phyloP scores from a whole-genome alignment of 2,797 vertebrate genomes.

The Pitangus sulphuratus region DNA sequence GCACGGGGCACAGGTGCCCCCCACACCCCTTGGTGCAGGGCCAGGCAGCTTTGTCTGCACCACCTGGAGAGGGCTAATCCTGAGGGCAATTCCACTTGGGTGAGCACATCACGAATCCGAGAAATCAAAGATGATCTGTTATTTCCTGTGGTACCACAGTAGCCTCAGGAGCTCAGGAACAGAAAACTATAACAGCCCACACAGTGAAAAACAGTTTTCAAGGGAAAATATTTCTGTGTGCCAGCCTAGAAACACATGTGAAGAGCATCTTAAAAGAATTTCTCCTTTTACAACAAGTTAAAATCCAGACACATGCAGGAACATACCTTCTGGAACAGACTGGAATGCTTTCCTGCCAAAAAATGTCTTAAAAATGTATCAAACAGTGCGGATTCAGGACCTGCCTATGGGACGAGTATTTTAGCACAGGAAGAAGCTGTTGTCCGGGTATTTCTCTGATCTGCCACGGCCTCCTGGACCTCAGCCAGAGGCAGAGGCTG shows the following conservation, averaged over 20 bases:
- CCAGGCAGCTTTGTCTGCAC: rapidly evolving
- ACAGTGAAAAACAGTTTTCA: neutral
- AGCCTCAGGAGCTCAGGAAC: neutral
- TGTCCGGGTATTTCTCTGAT: rapidly evolving
- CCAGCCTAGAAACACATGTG: neutral
- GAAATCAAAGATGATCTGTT: neutral
- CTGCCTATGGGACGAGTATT: rapidly evolving
- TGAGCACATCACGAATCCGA: neutral
- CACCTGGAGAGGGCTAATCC: neutral
- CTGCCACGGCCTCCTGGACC: neutral
- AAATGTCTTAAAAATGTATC: neutral
- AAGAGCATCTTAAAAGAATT: neutral
- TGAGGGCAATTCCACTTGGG: neutral
- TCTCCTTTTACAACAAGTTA: neutral
- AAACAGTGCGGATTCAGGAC: neutral
- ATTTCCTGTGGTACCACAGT: neutral
- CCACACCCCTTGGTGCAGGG: rapidly evolving
- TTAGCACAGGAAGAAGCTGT: neutral
- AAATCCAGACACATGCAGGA: neutral
- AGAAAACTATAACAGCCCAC: neutral
- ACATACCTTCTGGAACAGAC: neutral
- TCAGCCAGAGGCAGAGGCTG: neutral
- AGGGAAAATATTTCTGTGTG: slow-evolving; percentile 9
- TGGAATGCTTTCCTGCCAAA: neutral
- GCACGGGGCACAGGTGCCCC: rapidly evolving